Conservation (phyloP, 2,797 vertebrate species). For the Calcarius lapponicus region DNA sequence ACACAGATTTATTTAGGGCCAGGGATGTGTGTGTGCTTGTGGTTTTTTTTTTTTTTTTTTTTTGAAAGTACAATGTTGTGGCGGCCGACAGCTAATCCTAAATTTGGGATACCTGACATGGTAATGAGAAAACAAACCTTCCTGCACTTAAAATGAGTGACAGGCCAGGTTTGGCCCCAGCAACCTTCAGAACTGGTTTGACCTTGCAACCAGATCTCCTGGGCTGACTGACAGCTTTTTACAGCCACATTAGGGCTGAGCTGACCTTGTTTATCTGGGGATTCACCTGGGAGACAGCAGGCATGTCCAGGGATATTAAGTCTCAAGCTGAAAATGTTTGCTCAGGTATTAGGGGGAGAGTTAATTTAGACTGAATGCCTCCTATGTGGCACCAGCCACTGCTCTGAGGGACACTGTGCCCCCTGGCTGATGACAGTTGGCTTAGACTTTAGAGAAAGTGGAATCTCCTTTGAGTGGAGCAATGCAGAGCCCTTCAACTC, state of each 20-base stretch:
- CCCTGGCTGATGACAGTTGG: neutral
- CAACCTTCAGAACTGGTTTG: slow-evolving; percentile 72
- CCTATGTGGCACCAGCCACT: slow-evolving; percentile 53
- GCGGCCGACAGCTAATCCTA: slow-evolving; percentile 27
- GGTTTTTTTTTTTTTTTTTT: neutral
- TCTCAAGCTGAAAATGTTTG: slow-evolving; percentile 69
- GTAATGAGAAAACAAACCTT: slow-evolving; percentile 62
- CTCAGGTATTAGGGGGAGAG: slow-evolving; percentile 64
- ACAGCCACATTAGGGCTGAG: slow-evolving; percentile 63
- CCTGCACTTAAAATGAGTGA: slow-evolving; percentile 69
- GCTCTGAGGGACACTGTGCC: neutral
- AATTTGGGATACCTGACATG: slow-evolving; percentile 63
- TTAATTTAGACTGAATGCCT: slow-evolving; percentile 64
- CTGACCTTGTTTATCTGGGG: slow-evolving; percentile 73
- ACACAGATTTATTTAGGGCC: neutral
- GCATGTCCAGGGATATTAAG: slow-evolving; percentile 69
- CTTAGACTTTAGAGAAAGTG: neutral
- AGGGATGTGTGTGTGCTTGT: neutral
- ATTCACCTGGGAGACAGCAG: slow-evolving; percentile 75
- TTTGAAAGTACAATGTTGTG: neutral
- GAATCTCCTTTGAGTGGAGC: neutral
- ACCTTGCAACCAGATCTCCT: slow-evolving; percentile 70
- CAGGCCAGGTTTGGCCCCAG: slow-evolving; percentile 59
- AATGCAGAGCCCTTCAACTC: neutral
- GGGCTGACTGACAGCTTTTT: slow-evolving; percentile 73